Base-by-base conservation (phyloP, 2,113 vertebrate species). In the Plecturocebus donacophilus region DNA sequence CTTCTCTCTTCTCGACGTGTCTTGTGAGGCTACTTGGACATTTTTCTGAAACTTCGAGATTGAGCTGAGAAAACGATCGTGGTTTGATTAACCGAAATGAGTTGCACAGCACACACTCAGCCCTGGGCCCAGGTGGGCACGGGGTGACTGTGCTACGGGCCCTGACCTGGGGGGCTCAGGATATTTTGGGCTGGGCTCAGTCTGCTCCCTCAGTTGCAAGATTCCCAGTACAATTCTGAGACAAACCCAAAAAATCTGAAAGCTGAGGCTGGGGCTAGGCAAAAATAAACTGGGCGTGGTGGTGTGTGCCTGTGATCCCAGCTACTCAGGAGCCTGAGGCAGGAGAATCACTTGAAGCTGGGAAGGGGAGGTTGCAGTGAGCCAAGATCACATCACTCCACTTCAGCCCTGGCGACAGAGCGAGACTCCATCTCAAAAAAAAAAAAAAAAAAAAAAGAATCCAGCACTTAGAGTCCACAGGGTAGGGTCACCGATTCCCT, bases 161-260 rank as follows among this genome's bases (percentile, higher is more conserved):
- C 30, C 58, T 6, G 16, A 16, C 30, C 32, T 27, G 49, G 27
- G 1, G 30, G 20, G 8, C 30, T 61, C 54, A 0, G 4, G 6
- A 81, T 81, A n/a, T 77, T 52, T 54, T 42, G n/a, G 42, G 30
- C 20, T 11, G 58, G 58, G 64, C 10, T 71, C 54, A 17, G 40
- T 9, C n/a, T 6, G 21, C n/a, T 42, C 61, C 25, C 30, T 0
- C 7, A n/a, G 82, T 42, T 8, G 19, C 4, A 20, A 14, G 70
- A 64, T 42, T 17, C 82, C 13, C 11, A 2, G 0, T 23, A 20
- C 1, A 8, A 49, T 23, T 42, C 20, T n/a, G 25, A 52, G 6
- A 5, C 32, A 40, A 0, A 0, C 21, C 52, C 13, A 1, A 47
- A 17, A 91, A 30, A 5, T 0, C 8, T 0, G 21, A n/a, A 38